Evolutionary conservation across 2,113 vertebrate genomes (phyloP), one percentile per base, ranked within the genome.

Genomic region (Neolamprologus brichardi): DNA sequence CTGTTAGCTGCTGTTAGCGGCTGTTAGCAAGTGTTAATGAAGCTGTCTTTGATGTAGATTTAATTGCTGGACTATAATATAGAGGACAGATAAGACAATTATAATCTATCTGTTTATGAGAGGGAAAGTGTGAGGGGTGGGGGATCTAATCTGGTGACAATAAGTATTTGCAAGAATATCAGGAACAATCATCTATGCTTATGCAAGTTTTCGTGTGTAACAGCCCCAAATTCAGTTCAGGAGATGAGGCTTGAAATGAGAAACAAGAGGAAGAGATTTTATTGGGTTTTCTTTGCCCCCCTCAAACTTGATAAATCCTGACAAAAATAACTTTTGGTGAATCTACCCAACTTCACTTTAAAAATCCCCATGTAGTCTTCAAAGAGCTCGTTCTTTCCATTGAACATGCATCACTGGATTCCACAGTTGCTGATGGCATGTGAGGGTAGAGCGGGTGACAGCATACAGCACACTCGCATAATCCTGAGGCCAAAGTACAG

Each of bases 201-300:
- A 39, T 14, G 34, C 34, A 0, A 1, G n/a, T 14, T 20, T 67
- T 1, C 0, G 0, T 39, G 62, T 67, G n/a, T 67, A 39, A 8
- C 11, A 67, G 11, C 18, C 34, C 34, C 18, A 39, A 20, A 37
- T 20, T 20, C 7, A 67, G 18, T 39, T 4, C 11, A 20, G 17
- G 18, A 37, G 32, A 67, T 39, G 62, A 67, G 32, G 62, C 32
- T 67, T 13, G 6, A 67, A 37, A 39, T 67, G 34, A 20, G 62
- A 39, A 67, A 39, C 10, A 39, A 5, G 4, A 67, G 32, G 34
- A 67, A 20, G 18, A 20, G 18, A 39, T 39, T 67, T 39, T 39
- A 39, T 20, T 2, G 4, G 39, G 9, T 8, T 49, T 30, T 18
- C 23, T 18, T 49, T 18, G 10, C 41, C 2, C 23, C 23, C 14